Conservation (phyloP, 2,113 vertebrate species). For the Lepus timidus region DNA sequence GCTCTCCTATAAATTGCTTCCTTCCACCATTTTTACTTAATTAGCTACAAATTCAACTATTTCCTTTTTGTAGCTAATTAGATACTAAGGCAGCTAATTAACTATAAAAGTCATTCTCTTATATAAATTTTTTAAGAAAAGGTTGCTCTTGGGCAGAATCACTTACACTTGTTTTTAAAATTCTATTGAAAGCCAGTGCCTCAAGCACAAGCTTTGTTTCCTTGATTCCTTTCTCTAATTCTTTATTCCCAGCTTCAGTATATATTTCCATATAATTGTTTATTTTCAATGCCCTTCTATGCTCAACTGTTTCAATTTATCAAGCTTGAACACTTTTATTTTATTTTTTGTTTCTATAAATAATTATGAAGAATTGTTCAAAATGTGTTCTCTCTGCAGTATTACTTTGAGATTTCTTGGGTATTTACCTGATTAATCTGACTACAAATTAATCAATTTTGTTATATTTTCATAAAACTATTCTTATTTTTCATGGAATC, state of each 20-base stretch:
- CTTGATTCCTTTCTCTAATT: neutral
- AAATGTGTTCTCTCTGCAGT: neutral
- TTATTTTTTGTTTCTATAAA: constrained; percentile 15
- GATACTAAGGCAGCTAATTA: constrained; percentile 54
- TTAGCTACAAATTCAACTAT: constrained; percentile 60
- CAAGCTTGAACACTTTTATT: neutral
- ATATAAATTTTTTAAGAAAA: neutral
- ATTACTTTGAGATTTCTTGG: neutral
- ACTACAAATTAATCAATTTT: neutral
- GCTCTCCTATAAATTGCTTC: constrained; percentile 40
- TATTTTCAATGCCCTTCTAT: neutral
- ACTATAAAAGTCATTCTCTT: constrained; percentile 35
- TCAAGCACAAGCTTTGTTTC: neutral
- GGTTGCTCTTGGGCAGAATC: neutral
- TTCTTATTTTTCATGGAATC: neutral
- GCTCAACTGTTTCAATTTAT: neutral
- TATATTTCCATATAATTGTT: neutral
- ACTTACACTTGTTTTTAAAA: neutral
- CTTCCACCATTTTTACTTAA: constrained; percentile 64
- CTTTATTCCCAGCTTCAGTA: neutral
- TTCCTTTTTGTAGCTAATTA: constrained; percentile 57
- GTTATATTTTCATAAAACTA: neutral
- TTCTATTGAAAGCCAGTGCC: neutral
- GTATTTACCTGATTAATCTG: neutral
- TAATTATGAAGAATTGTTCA: neutral